These are phyloP conservation scores for Gerris lacustris DNA, from an alignment of 2,888 invertebrate genomes.

Conservation along the genomic window DNA sequence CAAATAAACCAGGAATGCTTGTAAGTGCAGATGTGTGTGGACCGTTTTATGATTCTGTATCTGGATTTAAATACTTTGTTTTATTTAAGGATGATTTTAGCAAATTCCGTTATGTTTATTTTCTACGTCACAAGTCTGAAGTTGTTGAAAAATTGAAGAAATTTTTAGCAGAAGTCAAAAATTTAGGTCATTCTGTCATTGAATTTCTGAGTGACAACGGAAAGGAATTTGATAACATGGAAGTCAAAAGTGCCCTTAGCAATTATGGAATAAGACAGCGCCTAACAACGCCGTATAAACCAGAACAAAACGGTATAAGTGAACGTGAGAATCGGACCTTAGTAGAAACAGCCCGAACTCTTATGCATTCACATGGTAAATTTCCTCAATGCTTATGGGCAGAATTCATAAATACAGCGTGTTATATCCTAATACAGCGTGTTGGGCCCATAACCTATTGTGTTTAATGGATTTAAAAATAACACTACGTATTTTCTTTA, in stretches of 20 bases:
- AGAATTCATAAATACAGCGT: conserved; percentile 7
- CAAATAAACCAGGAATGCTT: conserved; percentile 17
- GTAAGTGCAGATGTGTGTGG: conserved; percentile 32
- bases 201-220: conserved; percentile 34
- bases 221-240: conserved; percentile 31
- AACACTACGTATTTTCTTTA: too few relatives aligned
- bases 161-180: too few relatives aligned
- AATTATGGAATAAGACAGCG: conserved; percentile 18
- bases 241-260: conserved; percentile 23
- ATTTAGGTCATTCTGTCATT: too few relatives aligned
- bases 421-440: conserved; percentile 23
- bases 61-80: too few relatives aligned
- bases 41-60: conserved; percentile 29
- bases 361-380: conserved; percentile 20
- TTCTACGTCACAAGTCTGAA: conserved; percentile 25
- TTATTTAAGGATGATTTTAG: conserved; percentile 15
- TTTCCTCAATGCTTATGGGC: conserved; percentile 18
- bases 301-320: conserved; percentile 24
- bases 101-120: conserved; percentile 29
- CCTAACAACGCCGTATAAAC: conserved; percentile 22
- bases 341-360: conserved; percentile 24
- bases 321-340: conserved; percentile 26
- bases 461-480: too few relatives aligned
- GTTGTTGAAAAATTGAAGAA: conserved; percentile 5
- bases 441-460: too few relatives aligned